These are phyloP conservation scores for Drosophila subobscura DNA, from an alignment of 1,140 invertebrate genomes.

Conservation along the genomic window DNA sequence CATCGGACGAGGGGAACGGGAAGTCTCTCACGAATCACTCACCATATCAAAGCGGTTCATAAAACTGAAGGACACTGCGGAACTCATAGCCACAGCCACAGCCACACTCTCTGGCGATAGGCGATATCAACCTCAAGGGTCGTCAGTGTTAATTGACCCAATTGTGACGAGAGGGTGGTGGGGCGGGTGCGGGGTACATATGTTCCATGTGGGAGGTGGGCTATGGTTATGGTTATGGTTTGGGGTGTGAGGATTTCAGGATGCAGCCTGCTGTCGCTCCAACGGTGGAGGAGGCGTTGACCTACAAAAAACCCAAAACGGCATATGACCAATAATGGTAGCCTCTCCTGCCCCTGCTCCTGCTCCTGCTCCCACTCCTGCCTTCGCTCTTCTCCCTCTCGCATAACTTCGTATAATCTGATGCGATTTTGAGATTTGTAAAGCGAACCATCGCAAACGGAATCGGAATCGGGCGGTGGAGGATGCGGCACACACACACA, in stretches of 20 bases:
- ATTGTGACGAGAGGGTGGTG: conserved; percentile 24
- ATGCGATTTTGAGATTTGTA: conserved; percentile 77
- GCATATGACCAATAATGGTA: conserved; percentile 47
- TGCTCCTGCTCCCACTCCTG: not conserved
- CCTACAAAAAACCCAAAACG: conserved; percentile 39
- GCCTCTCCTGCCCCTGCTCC: conserved; percentile 7
- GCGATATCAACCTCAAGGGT: conserved; percentile 16
- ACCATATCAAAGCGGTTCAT: conserved; percentile 36
- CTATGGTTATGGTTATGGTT: too few relatives aligned
- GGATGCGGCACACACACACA: not conserved
- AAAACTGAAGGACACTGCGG: conserved; percentile 31
- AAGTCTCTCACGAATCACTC: conserved; percentile 13
- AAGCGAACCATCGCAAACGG: conserved; percentile 17
- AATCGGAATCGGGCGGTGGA: too few relatives aligned
- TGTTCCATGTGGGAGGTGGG: too few relatives aligned
- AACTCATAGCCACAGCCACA: not conserved
- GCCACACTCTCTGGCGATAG: too few relatives aligned
- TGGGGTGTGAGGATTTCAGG: not conserved
- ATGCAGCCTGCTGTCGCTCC: not conserved
- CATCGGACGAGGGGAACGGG: conserved; percentile 24
- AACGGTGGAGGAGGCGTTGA: conserved; percentile 32
- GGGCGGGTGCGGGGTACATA: not conserved
- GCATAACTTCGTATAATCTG: conserved; percentile 70
- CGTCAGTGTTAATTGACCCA: conserved; percentile 72
- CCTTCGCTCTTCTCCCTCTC: not conserved